Conservation (phyloP, 1,140 invertebrate genomes). For the Dendrolimus kikuchii region DNA sequence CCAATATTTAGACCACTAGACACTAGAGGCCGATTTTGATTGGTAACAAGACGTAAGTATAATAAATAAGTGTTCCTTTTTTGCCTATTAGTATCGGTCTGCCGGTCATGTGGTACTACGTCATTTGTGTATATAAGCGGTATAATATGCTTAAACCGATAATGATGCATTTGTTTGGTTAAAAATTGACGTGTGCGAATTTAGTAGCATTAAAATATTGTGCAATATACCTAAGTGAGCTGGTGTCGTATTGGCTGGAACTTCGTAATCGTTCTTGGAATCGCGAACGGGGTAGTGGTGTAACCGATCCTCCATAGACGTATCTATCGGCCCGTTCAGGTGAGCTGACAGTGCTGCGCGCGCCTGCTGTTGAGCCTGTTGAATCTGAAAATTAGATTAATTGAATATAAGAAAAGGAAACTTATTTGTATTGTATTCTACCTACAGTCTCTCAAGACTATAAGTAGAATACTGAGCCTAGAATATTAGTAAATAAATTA, state of each 20-base stretch:
- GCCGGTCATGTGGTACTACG: constrained; percentile 6
- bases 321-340: constrained; percentile 55
- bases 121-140: constrained; percentile 4
- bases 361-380: constrained; percentile 21
- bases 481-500: too few relatives aligned
- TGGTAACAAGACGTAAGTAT: too few relatives aligned
- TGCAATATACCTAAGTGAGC: constrained; percentile 39
- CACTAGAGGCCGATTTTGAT: too few relatives aligned
- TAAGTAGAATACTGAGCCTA: too few relatives aligned
- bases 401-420: too few relatives aligned
- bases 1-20: too few relatives aligned
- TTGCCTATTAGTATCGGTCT: not conserved
- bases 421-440: too few relatives aligned
- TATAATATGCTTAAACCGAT: constrained; percentile 1
- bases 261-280: constrained; percentile 62
- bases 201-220: not conserved
- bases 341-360: constrained; percentile 42
- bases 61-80: not conserved
- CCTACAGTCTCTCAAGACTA: too few relatives aligned
- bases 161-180: constrained; percentile 1
- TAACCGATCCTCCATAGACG: constrained; percentile 68
- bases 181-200: not conserved
- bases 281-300: constrained; percentile 62
- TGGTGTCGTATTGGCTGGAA: constrained; percentile 46
- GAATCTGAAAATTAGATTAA: constrained; percentile 31